Conservation (phyloP, 2,888 invertebrate genomes). For the Sepioteuthis lessoniana region DNA sequence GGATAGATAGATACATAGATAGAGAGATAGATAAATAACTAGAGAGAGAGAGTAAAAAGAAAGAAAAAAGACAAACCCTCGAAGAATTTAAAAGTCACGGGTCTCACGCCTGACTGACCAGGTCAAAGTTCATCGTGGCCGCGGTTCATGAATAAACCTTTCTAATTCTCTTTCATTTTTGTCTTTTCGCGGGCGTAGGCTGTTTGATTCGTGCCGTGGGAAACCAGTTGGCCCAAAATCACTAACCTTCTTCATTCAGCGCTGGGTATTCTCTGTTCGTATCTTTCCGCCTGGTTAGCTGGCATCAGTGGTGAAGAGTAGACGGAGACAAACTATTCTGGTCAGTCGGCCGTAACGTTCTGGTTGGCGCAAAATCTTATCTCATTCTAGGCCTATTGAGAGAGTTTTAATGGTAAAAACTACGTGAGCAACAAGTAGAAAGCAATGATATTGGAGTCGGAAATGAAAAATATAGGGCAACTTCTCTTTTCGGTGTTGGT, state of each 20-base stretch:
- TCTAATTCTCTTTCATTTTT: not conserved
- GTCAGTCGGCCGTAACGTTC: not conserved
- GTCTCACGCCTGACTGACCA: not conserved
- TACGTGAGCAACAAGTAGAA: not conserved
- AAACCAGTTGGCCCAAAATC: not conserved
- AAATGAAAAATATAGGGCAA: not conserved
- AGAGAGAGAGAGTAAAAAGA: not conserved
- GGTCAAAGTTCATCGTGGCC: not conserved
- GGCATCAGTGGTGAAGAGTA: not conserved
- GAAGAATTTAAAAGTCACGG: not conserved
- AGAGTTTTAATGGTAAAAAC: not conserved
- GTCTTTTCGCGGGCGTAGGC: not conserved
- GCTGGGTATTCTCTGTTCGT: not conserved
- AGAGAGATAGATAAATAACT: too few relatives aligned
- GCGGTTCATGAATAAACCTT: not conserved
- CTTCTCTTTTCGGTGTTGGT: not conserved
- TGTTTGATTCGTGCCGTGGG: not conserved
- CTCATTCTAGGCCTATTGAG: not conserved
- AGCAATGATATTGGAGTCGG: not conserved
- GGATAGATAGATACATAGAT: too few relatives aligned
- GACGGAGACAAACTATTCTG: not conserved
- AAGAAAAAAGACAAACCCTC: not conserved
- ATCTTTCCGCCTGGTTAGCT: not conserved
- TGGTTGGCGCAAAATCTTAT: not conserved
- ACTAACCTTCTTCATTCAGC: not conserved